A percentile compares a stretch with the other conserved stretches of the same genome.
Evolutionary conservation across 2,797 vertebrate genomes (phyloP).

Genomic region (Propithecus deckenii): DNA sequence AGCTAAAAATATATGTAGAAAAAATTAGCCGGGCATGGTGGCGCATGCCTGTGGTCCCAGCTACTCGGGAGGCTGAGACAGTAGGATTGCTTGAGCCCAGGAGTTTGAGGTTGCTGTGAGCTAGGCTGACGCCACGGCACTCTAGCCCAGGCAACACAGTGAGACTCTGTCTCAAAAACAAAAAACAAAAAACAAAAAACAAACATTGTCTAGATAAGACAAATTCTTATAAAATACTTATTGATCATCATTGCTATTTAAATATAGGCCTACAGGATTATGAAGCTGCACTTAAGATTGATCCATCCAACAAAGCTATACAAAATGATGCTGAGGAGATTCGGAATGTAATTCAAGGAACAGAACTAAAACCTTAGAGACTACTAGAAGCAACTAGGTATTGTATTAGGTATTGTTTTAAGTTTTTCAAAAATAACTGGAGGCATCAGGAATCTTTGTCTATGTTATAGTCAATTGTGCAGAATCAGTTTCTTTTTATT

Average conservation of each 20-base stretch:
- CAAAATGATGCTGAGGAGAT: constrained; percentile 91
- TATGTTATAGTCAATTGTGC: background rate
- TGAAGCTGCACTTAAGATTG: constrained; percentile 92
- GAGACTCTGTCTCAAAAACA: no score
- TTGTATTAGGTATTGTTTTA: background rate
- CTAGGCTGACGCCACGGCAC: no score
- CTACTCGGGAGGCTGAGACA: no score
- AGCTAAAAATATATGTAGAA: no score
- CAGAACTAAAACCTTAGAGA: constrained; percentile 58
- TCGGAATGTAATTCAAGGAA: constrained; percentile 89
- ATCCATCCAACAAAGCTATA: constrained; percentile 87
- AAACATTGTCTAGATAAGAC: constrained; percentile 91
- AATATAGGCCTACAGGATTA: constrained; percentile 94
- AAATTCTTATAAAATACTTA: constrained; percentile 55
- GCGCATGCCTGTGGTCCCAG: no score
- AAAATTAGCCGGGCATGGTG: no score
- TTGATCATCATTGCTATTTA: constrained; percentile 63
- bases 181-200: no score
- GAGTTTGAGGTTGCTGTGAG: no score
- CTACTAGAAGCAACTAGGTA: background rate
- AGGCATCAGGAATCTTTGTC: background rate
- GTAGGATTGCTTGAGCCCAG: no score
- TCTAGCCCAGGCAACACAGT: no score
- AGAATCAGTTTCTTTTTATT: background rate
- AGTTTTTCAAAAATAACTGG: background rate